These are phyloP conservation scores for Miltochrista miniata DNA, from an alignment of 2,888 invertebrate species.

Conservation along the genomic window DNA sequence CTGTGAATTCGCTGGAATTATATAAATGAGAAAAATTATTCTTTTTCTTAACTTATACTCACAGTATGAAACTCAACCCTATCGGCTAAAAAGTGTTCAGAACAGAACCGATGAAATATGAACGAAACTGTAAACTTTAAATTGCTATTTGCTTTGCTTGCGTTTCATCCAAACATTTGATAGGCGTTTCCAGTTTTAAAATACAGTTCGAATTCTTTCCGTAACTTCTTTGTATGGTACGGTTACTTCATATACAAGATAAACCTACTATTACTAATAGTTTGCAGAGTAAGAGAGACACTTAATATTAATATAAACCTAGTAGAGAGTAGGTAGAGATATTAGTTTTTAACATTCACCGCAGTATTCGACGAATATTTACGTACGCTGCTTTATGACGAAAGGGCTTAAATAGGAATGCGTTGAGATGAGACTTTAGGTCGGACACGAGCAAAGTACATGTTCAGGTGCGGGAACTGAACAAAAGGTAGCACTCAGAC, in stretches of 20 bases:
- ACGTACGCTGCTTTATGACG: too few relatives aligned
- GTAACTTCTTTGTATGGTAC: too few relatives aligned
- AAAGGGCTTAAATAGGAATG: too few relatives aligned
- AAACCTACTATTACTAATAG: too few relatives aligned
- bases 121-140: constrained; percentile 41
- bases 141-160: constrained; percentile 37
- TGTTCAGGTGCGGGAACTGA: background rate
- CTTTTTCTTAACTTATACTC: background rate
- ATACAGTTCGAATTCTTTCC: background rate
- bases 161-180: constrained; percentile 34
- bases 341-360: too few relatives aligned
- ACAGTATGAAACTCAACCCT: background rate
- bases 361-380: too few relatives aligned
- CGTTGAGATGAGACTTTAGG: background rate
- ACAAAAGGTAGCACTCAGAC: too few relatives aligned
- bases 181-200: constrained; percentile 6
- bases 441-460: background rate
- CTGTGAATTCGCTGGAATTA: background rate
- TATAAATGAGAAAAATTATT: background rate
- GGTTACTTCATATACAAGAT: too few relatives aligned
- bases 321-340: too few relatives aligned
- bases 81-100: constrained; percentile 2
- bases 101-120: constrained; percentile 30
- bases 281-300: too few relatives aligned
- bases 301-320: too few relatives aligned